These are phyloP conservation scores for Atherinomorus stipes DNA, from an alignment of 2,113 vertebrate genomes.

Conservation along the genomic window DNA sequence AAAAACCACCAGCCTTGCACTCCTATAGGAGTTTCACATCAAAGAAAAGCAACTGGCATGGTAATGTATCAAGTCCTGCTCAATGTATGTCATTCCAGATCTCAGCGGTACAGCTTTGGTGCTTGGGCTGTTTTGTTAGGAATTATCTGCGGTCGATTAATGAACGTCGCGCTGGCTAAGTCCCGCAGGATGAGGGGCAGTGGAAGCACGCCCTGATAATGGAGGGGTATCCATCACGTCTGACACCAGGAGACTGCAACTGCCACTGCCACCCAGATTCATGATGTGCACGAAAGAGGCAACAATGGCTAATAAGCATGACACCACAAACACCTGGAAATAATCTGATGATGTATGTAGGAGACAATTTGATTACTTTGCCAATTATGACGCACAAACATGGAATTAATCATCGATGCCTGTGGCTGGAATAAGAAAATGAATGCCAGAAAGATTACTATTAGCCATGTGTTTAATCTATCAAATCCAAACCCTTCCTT, in stretches of 20 bases:
- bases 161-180: conserved; percentile 56
- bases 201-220: conserved; percentile 67
- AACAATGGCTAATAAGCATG: conserved; percentile 24
- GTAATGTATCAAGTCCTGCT: conserved; percentile 67
- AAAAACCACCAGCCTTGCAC: conserved; percentile 47
- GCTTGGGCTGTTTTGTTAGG: conserved; percentile 68
- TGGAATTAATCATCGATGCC: conserved; percentile 34
- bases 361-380: conserved; percentile 20
- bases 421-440: conserved; percentile 4
- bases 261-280: conserved; percentile 47
- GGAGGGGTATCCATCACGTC: conserved; percentile 74
- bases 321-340: conserved; percentile 43
- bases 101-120: conserved; percentile 37
- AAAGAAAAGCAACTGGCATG: conserved; percentile 45
- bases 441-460: neutral
- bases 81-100: conserved; percentile 40
- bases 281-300: conserved; percentile 18
- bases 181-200: conserved; percentile 57
- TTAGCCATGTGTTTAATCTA: no score
- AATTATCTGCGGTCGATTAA: conserved; percentile 78
- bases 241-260: conserved; percentile 54
- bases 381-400: conserved; percentile 48
- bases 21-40: conserved; percentile 49
- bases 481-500: no score
- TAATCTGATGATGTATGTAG: conserved; percentile 42